A percentile compares a stretch with the other conserved stretches of the same genome.
Conservation (phyloP, 2,113 vertebrate species). For the Melanerpes formicivorus region DNA sequence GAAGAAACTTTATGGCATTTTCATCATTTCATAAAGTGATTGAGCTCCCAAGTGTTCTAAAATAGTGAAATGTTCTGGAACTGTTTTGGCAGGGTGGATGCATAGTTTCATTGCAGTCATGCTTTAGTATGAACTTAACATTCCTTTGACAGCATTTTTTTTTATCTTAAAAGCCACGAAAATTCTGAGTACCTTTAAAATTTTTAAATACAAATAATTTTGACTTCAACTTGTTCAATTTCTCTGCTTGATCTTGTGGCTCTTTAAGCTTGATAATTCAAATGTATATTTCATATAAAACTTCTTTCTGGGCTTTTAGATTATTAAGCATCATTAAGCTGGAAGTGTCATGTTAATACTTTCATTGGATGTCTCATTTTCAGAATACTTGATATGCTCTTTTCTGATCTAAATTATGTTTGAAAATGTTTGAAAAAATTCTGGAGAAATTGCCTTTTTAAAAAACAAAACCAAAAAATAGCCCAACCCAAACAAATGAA, state of each 20-base stretch:
- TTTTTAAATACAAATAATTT: background rate
- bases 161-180: background rate
- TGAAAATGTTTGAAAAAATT: background rate
- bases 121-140: background rate
- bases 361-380: background rate
- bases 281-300: background rate
- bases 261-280: background rate
- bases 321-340: background rate
- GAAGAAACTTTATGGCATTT: background rate
- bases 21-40: background rate
- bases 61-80: background rate
- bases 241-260: background rate
- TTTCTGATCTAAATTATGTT: background rate
- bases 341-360: background rate
- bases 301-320: background rate
- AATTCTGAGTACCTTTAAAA: background rate
- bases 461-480: too few relatives aligned
- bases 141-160: background rate
- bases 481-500: too few relatives aligned
- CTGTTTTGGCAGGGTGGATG: background rate
- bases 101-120: background rate
- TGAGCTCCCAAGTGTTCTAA: background rate
- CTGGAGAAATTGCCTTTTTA: background rate
- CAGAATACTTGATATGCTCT: background rate
- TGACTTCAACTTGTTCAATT: background rate